Conservation (phyloP, 1,140 invertebrate species). For the Vollenhovia emeryi region DNA sequence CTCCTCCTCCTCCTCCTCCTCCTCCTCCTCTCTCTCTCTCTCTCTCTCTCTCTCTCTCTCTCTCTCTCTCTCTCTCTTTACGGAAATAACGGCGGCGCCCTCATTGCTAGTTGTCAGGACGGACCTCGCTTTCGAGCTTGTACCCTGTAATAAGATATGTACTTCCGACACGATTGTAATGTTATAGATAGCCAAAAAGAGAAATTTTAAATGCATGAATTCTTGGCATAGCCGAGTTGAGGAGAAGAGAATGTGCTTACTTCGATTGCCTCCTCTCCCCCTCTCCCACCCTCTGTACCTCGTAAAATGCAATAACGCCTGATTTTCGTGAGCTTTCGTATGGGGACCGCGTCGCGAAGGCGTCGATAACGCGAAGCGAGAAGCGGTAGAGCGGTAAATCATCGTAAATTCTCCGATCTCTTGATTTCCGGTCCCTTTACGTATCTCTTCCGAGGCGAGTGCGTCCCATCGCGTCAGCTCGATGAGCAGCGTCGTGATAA, state of each 20-base stretch:
- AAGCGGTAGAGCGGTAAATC: not conserved
- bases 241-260: constrained; percentile 38
- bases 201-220: constrained; percentile 28
- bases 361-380: not conserved
- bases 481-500: constrained; percentile 49
- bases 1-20: not conserved
- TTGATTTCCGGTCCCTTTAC: constrained; percentile 13
- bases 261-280: constrained; percentile 44
- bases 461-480: constrained; percentile 48
- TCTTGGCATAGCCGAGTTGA: constrained; percentile 35
- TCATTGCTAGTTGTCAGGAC: constrained; percentile 44
- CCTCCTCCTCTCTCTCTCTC: not conserved
- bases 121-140: constrained; percentile 47
- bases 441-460: constrained; percentile 8
- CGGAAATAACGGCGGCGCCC: constrained; percentile 49
- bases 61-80: constrained; percentile 29
- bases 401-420: constrained; percentile 45
- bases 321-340: constrained; percentile 54
- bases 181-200: constrained; percentile 40
- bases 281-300: constrained; percentile 53
- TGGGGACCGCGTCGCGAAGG: constrained; percentile 42
- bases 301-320: constrained; percentile 62
- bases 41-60: not conserved
- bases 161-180: constrained; percentile 47
- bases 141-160: constrained; percentile 55